A percentile compares a stretch with the other conserved stretches of the same genome.
phyloP scores from a whole-genome alignment of 2,113 vertebrate genomes.

The Ceyx cyanopectus region DNA sequence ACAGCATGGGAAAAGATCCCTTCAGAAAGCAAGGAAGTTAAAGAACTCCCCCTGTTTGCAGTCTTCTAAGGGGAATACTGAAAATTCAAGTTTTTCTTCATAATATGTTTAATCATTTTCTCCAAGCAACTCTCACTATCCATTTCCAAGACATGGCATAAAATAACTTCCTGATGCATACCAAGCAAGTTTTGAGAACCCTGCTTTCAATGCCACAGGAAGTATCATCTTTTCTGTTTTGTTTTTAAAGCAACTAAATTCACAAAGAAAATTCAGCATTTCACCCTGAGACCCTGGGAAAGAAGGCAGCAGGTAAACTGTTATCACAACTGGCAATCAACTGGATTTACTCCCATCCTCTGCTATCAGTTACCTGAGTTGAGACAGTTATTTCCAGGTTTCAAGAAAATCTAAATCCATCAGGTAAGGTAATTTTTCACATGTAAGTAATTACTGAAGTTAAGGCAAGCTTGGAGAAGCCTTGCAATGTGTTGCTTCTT shows the following conservation, averaged over 20 bases:
- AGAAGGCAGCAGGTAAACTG: slow-evolving; percentile 8
- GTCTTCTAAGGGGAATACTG: neutral
- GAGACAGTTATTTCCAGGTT: neutral
- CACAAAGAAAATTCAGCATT: slow-evolving; percentile 1
- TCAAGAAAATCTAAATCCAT: neutral
- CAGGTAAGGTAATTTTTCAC: slow-evolving; percentile 11
- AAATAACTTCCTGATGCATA: neutral
- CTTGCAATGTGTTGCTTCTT: neutral
- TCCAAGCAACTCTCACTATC: neutral
- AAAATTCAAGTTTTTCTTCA: neutral
- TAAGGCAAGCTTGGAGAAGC: slow-evolving; percentile 36
- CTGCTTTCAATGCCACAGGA: neutral
- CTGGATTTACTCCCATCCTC: neutral
- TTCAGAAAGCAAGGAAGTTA: neutral
- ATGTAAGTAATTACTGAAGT: neutral
- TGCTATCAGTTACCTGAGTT: slow-evolving; percentile 21
- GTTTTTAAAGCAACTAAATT: slow-evolving; percentile 8
- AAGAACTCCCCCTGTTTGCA: neutral
- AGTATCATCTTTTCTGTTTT: neutral
- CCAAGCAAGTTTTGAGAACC: neutral
- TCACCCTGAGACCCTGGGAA: neutral
- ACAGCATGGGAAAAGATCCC: neutral
- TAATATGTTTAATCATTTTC: neutral
- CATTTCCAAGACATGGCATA: neutral
- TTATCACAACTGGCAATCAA: neutral